phyloP scores from a whole-genome alignment of 2,113 vertebrate genomes.

The Riparia riparia region DNA sequence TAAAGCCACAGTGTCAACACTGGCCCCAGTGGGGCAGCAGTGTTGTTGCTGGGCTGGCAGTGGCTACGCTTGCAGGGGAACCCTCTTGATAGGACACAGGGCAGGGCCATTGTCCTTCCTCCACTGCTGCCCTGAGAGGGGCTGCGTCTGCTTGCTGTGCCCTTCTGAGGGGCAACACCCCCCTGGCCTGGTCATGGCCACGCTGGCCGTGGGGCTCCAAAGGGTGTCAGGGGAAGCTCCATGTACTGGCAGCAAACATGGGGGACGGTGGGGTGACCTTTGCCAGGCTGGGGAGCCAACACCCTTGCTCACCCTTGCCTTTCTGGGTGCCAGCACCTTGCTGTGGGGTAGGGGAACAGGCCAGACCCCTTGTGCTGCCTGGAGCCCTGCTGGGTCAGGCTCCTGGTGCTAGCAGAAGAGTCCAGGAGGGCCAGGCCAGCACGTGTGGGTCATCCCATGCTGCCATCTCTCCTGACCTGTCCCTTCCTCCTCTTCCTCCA shows the following conservation, averaged over 20 bases:
- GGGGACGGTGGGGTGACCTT: not conserved
- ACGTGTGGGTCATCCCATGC: rapidly evolving
- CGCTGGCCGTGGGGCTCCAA: not conserved
- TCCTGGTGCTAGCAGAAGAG: not conserved
- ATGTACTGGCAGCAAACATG: not conserved
- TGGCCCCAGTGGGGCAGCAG: rapidly evolving
- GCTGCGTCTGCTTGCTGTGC: not conserved
- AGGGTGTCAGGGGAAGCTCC: not conserved
- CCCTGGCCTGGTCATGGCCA: rapidly evolving
- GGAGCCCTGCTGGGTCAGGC: not conserved
- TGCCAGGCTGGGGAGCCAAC: not conserved
- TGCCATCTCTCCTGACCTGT: not conserved
- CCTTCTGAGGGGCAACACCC: not conserved
- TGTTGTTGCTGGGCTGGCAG: rapidly evolving
- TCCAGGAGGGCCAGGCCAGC: not conserved
- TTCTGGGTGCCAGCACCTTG: not conserved
- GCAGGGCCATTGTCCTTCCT: not conserved
- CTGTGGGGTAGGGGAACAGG: not conserved
- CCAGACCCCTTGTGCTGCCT: rapidly evolving
- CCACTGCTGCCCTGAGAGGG: not conserved
- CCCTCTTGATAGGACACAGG: not conserved
- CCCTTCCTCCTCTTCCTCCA: not conserved
- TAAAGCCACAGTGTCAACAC: not conserved
- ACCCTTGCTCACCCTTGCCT: not conserved
- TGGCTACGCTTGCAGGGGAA: not conserved